Base-by-base conservation (phyloP, 2,888 invertebrate species). In the Aleiodes testaceus region DNA sequence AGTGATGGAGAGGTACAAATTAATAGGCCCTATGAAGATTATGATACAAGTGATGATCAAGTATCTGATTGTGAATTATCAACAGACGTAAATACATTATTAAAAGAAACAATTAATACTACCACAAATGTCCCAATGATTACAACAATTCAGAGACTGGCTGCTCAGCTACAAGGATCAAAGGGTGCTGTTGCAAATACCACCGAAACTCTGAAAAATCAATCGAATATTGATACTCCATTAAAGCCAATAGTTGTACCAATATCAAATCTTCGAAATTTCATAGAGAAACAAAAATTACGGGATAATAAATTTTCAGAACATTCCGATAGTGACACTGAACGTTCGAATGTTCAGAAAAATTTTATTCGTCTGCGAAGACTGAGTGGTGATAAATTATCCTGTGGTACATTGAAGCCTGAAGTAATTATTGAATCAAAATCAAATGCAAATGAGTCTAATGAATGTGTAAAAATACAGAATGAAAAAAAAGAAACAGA, bases 311-410 rank as follows among this genome's bases (percentile, higher is more conserved):
- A 63, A 45, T 45, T 20, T 20, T n/a, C 12, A n/a, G 63, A 63
- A 7, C 5, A 16, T 63, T 2, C 63, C 3, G 22, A 47, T 12
- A 45, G 45, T 20, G 45, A 45, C 12, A 63, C 20, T 44, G 6
- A 12, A 22, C 44, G 63, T 45, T 45, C 66, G 4, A 36, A 30
- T 4, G 45, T n/a, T 0, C 79, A 79, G 0, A 80, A 80, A 79
- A 89, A 81, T 86, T 89, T 81, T 87, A 80, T 89, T 55, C 83
- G 89, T 69, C 76, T 88, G 44, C 82, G 89, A 36, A 82, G 89
- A 65, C 78, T 90, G 9, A 89, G 89, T 72, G 89, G 89, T 2
- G 89, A 90, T 74, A 87, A 85, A 47, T 79, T 90, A 2, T 89
- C 88, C 1, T 74, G 71, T 0, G 59, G 72, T 36, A 72, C 74